phyloP scores from a whole-genome alignment of 2,797 vertebrate species.

The Mormyrops attenuatus region DNA sequence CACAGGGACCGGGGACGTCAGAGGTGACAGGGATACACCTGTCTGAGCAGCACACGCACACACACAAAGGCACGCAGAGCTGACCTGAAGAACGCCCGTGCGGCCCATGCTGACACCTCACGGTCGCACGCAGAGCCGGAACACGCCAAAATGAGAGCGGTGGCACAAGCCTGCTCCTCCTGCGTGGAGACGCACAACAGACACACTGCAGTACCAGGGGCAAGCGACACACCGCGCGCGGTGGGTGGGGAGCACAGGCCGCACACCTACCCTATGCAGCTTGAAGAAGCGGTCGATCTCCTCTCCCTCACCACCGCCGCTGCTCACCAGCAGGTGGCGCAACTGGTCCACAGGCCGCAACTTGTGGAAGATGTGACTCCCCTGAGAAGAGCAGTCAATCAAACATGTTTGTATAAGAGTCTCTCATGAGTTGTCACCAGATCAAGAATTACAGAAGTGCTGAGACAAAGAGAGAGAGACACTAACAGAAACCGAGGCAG shows the following conservation, averaged over 20 bases:
- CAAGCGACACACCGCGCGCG: background rate
- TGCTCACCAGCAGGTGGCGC: constrained; percentile 87
- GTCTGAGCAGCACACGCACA: background rate
- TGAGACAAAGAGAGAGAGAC: background rate
- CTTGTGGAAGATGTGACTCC: constrained; percentile 94
- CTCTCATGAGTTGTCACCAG: background rate
- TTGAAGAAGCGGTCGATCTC: constrained; percentile 96
- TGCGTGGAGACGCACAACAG: constrained; percentile 34
- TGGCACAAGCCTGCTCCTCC: constrained; percentile 93
- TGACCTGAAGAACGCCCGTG: constrained; percentile 92
- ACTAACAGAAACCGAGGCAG: background rate
- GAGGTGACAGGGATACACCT: background rate
- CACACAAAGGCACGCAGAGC: background rate
- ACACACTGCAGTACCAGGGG: background rate
- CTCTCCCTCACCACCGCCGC: constrained; percentile 84
- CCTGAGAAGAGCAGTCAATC: constrained; percentile 55
- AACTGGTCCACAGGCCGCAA: constrained; percentile 92
- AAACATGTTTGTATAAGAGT: background rate
- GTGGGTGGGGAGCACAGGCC: too few species aligned
- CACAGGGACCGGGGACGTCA: background rate
- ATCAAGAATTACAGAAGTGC: background rate
- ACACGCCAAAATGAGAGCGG: constrained; percentile 87
- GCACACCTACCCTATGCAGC: constrained; percentile 76
- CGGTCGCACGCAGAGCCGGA: constrained; percentile 79
- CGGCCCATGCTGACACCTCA: constrained; percentile 90